Evolutionary conservation across 2,888 invertebrate species (phyloP), one percentile per base, ranked within the genome.

Genomic region (Euphydryas editha): DNA sequence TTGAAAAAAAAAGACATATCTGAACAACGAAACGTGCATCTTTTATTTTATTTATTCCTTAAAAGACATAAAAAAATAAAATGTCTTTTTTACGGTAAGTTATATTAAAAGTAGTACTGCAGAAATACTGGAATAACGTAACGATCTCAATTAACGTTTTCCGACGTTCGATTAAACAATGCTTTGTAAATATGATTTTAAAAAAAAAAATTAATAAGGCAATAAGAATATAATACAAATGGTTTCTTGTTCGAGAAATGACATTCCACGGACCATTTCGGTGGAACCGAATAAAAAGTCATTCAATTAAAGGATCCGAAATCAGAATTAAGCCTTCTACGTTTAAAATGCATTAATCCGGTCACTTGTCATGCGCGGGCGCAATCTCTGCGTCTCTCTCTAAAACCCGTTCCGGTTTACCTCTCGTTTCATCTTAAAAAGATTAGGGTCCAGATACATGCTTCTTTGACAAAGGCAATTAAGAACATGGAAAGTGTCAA

Each of bases 271-370:
- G 59, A 67, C 69, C 69, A 69, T 70, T 73, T 72, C 69, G 68
- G 69, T 80, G 81, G 81, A 81, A 73, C 73, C 75, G 81, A 81
- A 83, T 81, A 80, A 78, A 81, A 81, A 80, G 75, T 76, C 81
- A 83, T 86, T 88, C 88, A 89, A 92, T 91, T 91, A 90, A 89
- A 83, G 83, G 79, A 79, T 77, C 83, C 78, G 80, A 85, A 81
- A 86, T 85, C 87, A 86, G 86, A 91, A 92, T 92, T 91, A 90
- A 92, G 92, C 92, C 89, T 88, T 92, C 90, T 87, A 86, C 89
- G 87, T 91, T 92, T 90, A 90, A 92, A 91, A 90, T 90, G 87
- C 90, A 90, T 92, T 92, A 92, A 92, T 91, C 90, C 89, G 87
- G 88, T 87, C 90, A 90, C 91, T 89, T 90, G 92, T 88, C 90